phyloP scores from a whole-genome alignment of 2,888 invertebrate genomes.

The Drosophila histrio region DNA sequence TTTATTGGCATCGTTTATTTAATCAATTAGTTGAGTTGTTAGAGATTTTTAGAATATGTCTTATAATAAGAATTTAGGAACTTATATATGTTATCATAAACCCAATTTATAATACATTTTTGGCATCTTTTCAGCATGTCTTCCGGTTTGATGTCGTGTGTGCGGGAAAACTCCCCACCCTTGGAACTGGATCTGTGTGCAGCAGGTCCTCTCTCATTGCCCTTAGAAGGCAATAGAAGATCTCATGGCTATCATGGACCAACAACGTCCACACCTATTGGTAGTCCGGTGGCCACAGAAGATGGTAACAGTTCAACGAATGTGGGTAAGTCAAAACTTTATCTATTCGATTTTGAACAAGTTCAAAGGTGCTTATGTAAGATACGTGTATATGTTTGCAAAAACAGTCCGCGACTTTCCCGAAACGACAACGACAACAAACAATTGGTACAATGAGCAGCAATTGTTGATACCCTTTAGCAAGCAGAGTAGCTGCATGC shows the following conservation, averaged over 20 bases:
- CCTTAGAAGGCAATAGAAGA: conserved; percentile 57
- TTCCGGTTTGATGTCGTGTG: conserved; percentile 84
- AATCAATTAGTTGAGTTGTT: too few species aligned
- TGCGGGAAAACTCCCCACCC: conserved; percentile 84
- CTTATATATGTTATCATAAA: neutral
- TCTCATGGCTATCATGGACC: conserved; percentile 55
- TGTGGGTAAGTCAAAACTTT: conserved; percentile 64
- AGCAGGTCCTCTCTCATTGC: conserved; percentile 81
- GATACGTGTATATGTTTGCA: conserved; percentile 8
- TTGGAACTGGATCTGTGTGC: conserved; percentile 79
- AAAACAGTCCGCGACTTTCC: conserved; percentile 44
- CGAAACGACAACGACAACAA: conserved; percentile 25
- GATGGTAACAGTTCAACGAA: conserved; percentile 55
- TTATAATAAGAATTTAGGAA: too few species aligned
- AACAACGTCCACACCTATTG: conserved; percentile 73
- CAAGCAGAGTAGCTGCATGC: conserved; percentile 2
- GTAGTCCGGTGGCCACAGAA: conserved; percentile 37
- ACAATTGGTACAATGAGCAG: conserved; percentile 50
- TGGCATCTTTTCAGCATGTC: conserved; percentile 81
- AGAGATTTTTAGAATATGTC: neutral
- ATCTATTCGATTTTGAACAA: neutral
- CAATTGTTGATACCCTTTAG: conserved; percentile 58
- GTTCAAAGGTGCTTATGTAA: conserved; percentile 32
- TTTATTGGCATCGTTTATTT: too few species aligned
- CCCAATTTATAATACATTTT: conserved; percentile 2